Evolutionary conservation across 2,113 vertebrate species (phyloP).

Genomic region (Alosa alosa): DNA sequence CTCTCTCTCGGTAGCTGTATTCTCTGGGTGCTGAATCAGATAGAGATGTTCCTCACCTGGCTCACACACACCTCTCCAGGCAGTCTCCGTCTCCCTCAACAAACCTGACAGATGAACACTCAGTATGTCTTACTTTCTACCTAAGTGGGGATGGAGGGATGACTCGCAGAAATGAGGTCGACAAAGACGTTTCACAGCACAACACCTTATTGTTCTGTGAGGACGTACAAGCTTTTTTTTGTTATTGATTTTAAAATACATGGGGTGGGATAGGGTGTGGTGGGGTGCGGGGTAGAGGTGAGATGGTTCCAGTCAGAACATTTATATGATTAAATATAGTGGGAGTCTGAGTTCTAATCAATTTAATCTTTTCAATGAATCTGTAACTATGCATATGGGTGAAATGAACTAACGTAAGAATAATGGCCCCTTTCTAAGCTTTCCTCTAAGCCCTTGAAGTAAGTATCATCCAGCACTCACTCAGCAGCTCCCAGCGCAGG

Average conservation of each 20-base stretch:
- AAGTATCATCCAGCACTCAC: constrained; percentile 74
- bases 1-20: neutral
- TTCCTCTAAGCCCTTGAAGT: neutral
- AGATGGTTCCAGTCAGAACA: neutral
- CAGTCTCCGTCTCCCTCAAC: neutral
- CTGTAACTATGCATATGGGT: neutral
- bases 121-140: neutral
- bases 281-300: neutral
- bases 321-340: no score
- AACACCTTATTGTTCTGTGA: neutral
- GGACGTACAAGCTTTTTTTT: no score
- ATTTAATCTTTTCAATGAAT: neutral
- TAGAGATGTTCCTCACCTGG: constrained; percentile 1
- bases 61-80: neutral
- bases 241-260: no score
- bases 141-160: neutral
- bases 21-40: neutral
- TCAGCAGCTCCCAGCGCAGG: constrained; percentile 96
- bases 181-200: neutral
- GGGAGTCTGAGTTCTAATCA: no score
- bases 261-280: no score
- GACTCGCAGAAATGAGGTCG: neutral
- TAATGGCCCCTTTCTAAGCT: neutral
- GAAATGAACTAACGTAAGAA: neutral
- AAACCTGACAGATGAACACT: neutral